Percentiles rank a stretch among this genome's conserved stretches.
These are phyloP conservation scores for Parnassius apollo DNA, from an alignment of 2,888 invertebrate species.

Conservation along the genomic window DNA sequence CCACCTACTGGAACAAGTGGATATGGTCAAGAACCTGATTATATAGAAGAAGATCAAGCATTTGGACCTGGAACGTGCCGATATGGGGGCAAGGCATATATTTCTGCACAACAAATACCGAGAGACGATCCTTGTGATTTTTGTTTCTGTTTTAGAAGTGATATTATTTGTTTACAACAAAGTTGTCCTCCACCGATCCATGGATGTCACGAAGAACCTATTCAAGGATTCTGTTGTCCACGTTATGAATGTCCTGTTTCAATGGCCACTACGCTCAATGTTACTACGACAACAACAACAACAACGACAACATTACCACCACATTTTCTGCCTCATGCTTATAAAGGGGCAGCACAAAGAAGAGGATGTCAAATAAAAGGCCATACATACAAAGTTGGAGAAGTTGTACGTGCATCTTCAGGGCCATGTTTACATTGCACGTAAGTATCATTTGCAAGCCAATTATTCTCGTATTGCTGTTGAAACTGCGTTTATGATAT, in stretches of 20 bases:
- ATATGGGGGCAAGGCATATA: conserved; percentile 95
- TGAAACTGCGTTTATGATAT: neutral
- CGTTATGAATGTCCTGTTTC: conserved; percentile 96
- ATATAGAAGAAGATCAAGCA: conserved; percentile 88
- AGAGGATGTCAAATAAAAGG: conserved; percentile 94
- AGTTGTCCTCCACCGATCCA: conserved; percentile 97
- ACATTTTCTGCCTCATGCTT: conserved; percentile 89
- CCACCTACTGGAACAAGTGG: conserved; percentile 63
- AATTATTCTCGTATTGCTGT: neutral
- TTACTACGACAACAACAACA: conserved; percentile 93
- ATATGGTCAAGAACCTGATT: conserved; percentile 83
- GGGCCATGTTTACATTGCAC: conserved; percentile 97
- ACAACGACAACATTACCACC: conserved; percentile 93
- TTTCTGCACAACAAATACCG: conserved; percentile 96
- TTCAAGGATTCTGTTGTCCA: conserved; percentile 96
- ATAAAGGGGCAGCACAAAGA: conserved; percentile 86
- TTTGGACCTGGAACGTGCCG: conserved; percentile 95
- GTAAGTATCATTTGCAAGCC: conserved; percentile 81
- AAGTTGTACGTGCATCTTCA: conserved; percentile 91
- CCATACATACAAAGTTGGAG: conserved; percentile 91
- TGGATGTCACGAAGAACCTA: conserved; percentile 95
- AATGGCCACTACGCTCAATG: conserved; percentile 90
- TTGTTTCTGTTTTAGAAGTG: conserved; percentile 98
- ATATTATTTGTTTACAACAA: conserved; percentile 96
- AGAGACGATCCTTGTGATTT: conserved; percentile 97